These are phyloP conservation scores for Sialia sialis DNA, from an alignment of 2,113 vertebrate species.

Conservation along the genomic window DNA sequence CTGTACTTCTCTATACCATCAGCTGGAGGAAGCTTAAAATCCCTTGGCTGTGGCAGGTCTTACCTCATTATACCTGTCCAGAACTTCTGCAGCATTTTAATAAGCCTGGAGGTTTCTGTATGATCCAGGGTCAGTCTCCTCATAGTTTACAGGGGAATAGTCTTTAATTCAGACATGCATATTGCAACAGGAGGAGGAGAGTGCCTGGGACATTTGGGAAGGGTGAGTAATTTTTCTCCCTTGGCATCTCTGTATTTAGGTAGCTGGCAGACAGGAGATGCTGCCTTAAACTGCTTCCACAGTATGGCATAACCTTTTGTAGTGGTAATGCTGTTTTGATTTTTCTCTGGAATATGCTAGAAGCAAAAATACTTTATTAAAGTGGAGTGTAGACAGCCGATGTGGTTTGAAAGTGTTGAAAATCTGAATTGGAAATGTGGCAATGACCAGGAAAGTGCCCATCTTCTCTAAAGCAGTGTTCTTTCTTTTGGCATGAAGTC, in stretches of 20 bases:
- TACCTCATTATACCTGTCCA: not conserved
- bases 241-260: not conserved
- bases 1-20: not conserved
- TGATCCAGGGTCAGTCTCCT: not conserved
- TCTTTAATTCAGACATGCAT: not conserved
- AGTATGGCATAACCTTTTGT: not conserved
- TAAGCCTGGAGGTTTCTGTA: not conserved
- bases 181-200: not conserved
- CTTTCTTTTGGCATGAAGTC: not conserved
- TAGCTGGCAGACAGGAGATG: not conserved
- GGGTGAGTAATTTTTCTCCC: not conserved
- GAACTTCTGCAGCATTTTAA: not conserved
- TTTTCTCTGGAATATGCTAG: not conserved
- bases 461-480: not conserved
- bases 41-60: not conserved
- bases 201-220: not conserved
- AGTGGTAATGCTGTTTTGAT: not conserved
- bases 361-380: not conserved
- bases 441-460: rapidly evolving
- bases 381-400: not conserved
- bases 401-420: not conserved
- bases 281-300: not conserved
- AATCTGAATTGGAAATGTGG: not conserved
- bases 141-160: not conserved
- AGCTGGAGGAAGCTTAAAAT: not conserved